Percentiles rank a stretch among this genome's conserved stretches.
These are phyloP conservation scores for Micrasema longulum DNA, from an alignment of 1,140 invertebrate genomes.

Conservation along the genomic window DNA sequence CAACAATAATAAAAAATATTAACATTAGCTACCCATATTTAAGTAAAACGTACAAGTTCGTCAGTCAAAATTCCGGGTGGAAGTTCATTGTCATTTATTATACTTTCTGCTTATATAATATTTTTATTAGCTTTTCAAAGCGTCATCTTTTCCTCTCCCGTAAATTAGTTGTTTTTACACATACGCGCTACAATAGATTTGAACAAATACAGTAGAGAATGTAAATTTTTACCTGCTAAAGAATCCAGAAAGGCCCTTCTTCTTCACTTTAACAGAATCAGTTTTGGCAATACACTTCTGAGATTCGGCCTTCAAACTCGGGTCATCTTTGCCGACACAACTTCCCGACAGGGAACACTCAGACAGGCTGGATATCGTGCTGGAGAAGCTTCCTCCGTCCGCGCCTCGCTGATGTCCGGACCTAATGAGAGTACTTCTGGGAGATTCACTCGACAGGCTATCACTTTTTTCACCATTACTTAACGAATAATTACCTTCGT, in stretches of 20 bases:
- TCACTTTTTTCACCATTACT: slow-evolving; percentile 63
- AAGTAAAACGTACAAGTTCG: no score
- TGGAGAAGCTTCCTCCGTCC: slow-evolving; percentile 66
- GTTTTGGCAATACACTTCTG: slow-evolving; percentile 49
- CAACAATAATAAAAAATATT: no score
- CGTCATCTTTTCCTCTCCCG: no score
- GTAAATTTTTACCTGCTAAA: slow-evolving; percentile 63
- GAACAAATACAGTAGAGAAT: no score
- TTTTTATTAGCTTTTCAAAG: no score
- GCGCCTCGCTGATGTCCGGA: slow-evolving; percentile 65
- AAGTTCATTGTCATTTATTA: no score
- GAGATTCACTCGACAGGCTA: slow-evolving; percentile 66
- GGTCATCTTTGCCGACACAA: slow-evolving; percentile 62
- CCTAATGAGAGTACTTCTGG: slow-evolving; percentile 65
- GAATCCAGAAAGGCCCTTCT: slow-evolving; percentile 65
- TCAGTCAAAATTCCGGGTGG: no score
- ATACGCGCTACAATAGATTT: no score
- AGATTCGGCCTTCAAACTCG: slow-evolving; percentile 54
- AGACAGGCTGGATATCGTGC: slow-evolving; percentile 66
- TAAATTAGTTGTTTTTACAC: no score
- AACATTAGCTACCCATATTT: no score
- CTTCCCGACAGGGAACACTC: slow-evolving; percentile 63
- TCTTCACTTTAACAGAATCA: slow-evolving; percentile 62
- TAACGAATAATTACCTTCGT: slow-evolving; percentile 65
- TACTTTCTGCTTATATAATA: no score